Percentiles rank a stretch among this genome's conserved stretches.
These are phyloP conservation scores for Willisornis vidua DNA, from an alignment of 2,113 vertebrate species.

Conservation along the genomic window DNA sequence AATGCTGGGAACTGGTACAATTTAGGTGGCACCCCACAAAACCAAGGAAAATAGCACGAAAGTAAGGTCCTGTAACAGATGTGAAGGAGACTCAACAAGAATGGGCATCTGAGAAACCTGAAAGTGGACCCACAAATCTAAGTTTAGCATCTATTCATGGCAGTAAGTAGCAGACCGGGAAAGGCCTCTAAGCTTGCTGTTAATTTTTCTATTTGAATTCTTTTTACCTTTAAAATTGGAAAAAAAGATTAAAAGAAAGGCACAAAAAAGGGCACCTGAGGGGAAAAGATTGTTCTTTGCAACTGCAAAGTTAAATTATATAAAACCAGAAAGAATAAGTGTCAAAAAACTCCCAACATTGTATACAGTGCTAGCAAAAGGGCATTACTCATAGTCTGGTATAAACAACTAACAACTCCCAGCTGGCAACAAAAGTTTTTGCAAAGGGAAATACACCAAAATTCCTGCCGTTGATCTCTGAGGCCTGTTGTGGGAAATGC, in stretches of 20 bases:
- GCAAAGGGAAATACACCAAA: neutral
- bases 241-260: neutral
- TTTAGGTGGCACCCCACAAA: neutral
- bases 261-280: slow-evolving; percentile 2
- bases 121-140: neutral
- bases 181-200: neutral
- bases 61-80: neutral
- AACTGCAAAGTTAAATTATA: slow-evolving; percentile 5
- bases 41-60: neutral
- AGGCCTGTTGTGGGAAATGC: slow-evolving; percentile 46
- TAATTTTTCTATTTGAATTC: neutral
- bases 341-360: neutral
- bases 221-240: neutral
- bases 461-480: neutral
- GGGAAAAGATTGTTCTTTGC: neutral
- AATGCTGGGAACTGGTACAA: neutral
- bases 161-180: neutral
- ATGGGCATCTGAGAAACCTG: neutral
- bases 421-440: slow-evolving; percentile 46
- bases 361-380: slow-evolving; percentile 28
- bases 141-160: neutral
- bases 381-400: slow-evolving; percentile 40
- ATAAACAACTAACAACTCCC: slow-evolving; percentile 64
- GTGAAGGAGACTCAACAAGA: neutral
- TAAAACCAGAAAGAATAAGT: slow-evolving; percentile 47